These are phyloP conservation scores for Sibirionetta formosa DNA, from an alignment of 2,797 vertebrate species.

Conservation along the genomic window DNA sequence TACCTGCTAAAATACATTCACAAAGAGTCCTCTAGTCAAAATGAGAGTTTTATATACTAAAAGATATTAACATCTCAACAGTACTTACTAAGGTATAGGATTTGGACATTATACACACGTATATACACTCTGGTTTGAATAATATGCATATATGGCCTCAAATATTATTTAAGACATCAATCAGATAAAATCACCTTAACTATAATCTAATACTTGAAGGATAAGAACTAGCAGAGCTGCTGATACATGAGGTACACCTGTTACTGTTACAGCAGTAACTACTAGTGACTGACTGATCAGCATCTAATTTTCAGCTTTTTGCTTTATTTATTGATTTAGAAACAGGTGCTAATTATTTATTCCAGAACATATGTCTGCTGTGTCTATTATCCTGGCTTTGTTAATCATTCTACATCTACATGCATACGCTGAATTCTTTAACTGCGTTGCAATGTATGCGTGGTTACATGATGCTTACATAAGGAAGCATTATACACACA, in stretches of 20 bases:
- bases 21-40: neutral
- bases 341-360: neutral
- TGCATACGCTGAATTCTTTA: neutral
- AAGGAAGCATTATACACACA: neutral
- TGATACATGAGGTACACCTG: neutral
- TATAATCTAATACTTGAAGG: neutral
- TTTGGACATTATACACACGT: neutral
- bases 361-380: neutral
- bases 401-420: neutral
- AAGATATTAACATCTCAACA: neutral
- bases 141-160: neutral
- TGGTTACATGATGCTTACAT: neutral
- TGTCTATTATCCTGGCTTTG: neutral
- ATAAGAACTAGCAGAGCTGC: neutral
- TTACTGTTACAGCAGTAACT: neutral
- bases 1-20: slow-evolving; percentile 31
- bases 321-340: neutral
- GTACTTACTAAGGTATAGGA: neutral
- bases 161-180: neutral
- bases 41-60: neutral
- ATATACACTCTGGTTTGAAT: neutral
- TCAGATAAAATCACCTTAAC: neutral
- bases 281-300: neutral
- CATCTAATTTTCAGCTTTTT: neutral
- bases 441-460: neutral